Percentiles rank a stretch among this genome's conserved stretches.
These are phyloP conservation scores for Pavo muticus DNA, from an alignment of 2,113 vertebrate species.

Conservation along the genomic window DNA sequence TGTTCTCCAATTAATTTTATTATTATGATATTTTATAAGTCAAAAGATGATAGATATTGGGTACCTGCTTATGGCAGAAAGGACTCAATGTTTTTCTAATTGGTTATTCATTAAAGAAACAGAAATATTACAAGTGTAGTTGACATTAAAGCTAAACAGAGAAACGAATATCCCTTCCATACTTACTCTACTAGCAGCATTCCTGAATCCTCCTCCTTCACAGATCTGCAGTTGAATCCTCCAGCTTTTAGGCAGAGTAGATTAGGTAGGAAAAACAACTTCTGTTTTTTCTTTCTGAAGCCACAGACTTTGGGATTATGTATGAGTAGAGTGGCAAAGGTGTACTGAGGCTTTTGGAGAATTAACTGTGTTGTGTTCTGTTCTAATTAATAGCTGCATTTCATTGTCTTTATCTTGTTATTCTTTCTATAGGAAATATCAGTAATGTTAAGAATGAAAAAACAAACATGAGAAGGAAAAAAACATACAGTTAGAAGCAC, in stretches of 20 bases:
- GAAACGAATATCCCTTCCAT: neutral
- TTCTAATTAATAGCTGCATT: slow-evolving; percentile 10
- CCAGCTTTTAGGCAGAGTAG: neutral
- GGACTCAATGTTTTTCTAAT: neutral
- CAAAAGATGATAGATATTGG: neutral
- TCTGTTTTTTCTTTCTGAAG: neutral
- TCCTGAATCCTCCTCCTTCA: neutral
- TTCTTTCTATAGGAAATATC: neutral
- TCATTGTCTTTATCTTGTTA: neutral
- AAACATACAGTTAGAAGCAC: neutral
- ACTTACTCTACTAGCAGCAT: accelerated
- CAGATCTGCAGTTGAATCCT: neutral
- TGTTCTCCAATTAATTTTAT: neutral
- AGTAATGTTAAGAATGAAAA: neutral
- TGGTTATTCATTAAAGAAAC: neutral
- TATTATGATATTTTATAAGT: neutral
- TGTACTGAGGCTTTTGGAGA: neutral
- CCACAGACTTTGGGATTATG: neutral
- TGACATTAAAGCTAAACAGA: neutral
- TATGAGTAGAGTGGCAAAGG: neutral
- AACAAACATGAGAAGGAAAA: neutral
- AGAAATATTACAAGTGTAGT: neutral
- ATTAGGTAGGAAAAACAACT: neutral
- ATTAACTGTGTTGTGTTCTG: neutral
- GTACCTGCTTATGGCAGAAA: neutral